Base-by-base conservation (phyloP, 92 coral and sea anemone genomes). In the Bergia puertoricense region DNA sequence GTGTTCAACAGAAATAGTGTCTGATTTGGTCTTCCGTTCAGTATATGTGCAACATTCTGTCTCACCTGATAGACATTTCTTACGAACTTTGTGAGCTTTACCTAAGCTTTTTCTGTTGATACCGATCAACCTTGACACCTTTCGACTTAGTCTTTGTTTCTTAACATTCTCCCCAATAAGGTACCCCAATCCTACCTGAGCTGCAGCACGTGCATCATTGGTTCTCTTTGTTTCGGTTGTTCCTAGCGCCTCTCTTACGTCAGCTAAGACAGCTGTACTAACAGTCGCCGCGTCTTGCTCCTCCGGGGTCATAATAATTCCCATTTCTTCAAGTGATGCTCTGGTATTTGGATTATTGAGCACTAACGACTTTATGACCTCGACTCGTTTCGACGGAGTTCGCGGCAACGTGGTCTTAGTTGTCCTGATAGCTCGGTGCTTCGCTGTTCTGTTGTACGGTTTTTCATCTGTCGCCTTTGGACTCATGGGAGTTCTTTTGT, bases 341-440 rank as follows among this genome's bases (percentile, higher is more conserved):
- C 16, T 54, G 2, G 59, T 13, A 78, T 78, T 78, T 78, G 82
- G 66, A 78, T 66, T 48, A 23, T 77, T 66, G 42, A 78, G 82
- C 57, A 46, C 67, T 10, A 78, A 23, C 8, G 82, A 78, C 30
- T 78, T 78, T 22, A 48, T n/a, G 38, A 78, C 43, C 22, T 78
- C 81, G 40, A 48, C 66, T n/a, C 66, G 37, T 48, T 78, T 78
- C 22, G 82, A 20, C 40, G 43, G 82, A 78, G 67, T 20, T 78
- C 16, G 43, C 9, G 43, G 66, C 37, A 48, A 20, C 4, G 42
- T 78, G 43, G 82, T 78, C 62, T 48, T 46, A 20, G 82, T 78
- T 48, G 82, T 18, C 41, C 82, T 50, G 82, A 78, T n/a, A 78
- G 82, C 82, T 78, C 66, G 39, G 65, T 77, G 82, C 67, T 30